Conservation (phyloP, 2,888 invertebrate genomes). For the Apocheima hispidaria region DNA sequence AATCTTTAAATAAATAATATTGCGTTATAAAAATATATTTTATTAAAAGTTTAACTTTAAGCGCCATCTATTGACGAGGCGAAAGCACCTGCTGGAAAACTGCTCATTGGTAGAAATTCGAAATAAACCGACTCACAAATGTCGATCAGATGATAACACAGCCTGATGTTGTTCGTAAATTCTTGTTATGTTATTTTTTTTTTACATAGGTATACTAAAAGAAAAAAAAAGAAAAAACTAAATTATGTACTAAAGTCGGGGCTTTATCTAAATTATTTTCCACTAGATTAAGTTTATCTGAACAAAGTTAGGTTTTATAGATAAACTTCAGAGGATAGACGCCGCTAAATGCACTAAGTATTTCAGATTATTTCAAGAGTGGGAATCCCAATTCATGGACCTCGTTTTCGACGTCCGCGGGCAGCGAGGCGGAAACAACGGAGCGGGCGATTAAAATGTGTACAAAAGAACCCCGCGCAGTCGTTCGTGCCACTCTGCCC, state of each 20-base stretch:
- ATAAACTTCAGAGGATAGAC: not conserved
- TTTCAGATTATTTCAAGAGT: not conserved
- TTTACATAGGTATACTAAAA: too few relatives aligned
- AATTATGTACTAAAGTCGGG: not conserved
- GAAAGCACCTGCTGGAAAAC: too few relatives aligned
- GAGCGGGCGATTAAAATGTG: not conserved
- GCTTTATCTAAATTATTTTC: not conserved
- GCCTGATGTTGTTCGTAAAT: too few relatives aligned
- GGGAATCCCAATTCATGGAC: not conserved
- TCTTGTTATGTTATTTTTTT: not conserved
- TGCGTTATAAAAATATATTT: too few relatives aligned
- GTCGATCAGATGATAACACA: too few relatives aligned
- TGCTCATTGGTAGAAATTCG: too few relatives aligned
- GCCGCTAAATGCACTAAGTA: not conserved
- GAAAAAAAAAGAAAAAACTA: not conserved
- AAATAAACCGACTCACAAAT: too few relatives aligned
- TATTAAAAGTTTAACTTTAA: too few relatives aligned
- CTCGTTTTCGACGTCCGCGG: not conserved
- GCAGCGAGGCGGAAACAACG: too few relatives aligned
- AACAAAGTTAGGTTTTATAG: constrained; percentile 1
- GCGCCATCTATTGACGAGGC: too few relatives aligned
- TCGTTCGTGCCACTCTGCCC: too few relatives aligned
- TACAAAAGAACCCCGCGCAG: not conserved
- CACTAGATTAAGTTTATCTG: not conserved
- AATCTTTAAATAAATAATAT: too few relatives aligned